Base-by-base conservation (phyloP, 2,113 vertebrate genomes). In the Marmota monax region DNA sequence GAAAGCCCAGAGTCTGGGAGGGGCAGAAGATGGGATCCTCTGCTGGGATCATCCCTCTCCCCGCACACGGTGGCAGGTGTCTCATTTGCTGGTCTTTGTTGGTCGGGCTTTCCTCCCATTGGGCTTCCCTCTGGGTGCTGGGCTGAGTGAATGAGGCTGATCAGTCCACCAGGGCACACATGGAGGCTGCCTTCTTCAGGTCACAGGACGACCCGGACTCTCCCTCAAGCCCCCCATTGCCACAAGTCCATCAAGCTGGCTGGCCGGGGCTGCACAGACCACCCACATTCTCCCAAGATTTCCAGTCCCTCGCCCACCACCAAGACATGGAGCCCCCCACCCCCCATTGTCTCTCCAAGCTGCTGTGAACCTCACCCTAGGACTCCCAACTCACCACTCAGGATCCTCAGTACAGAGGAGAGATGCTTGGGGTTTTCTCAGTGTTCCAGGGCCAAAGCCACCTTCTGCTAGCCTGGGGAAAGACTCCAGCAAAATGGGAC, bases 371-470 rank as follows among this genome's bases (percentile, higher is more conserved):
- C 91, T 45, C 51, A 17, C 78, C 45, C 72, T 56, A 65, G 78
- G 70, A 22, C 69, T 12, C 79, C 90, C 67, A 39, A 97, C 97
- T 98, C 96, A 98, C 98, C 97, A n/a, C 93, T 92, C 13, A 3
- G 56, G n/a, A 29, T 85, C 76, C 74, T 51, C 63, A 76, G 91
- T 79, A 45, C 70, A 39, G 79, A 84, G 80, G 51, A 18, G 61
- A 67, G 72, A 17, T 80, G 92, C 67, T 73, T 37, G 22, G 79
- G 72, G 10, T 39, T 79, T 84, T 96, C 86, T 51, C 76, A 51
- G 70, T 87, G 23, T 25, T 84, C 70, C 37, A 67, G 89, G 70
- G 65, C 65, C 84, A 69, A 69, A 97, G 53, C 22, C 93, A n/a
- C 73, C 14, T 37, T 80, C 48, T 0, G 32, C 42, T 48, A 65